Evolutionary conservation across 1,140 invertebrate species (phyloP).

Genomic region (Phenacoccus solenopsis): DNA sequence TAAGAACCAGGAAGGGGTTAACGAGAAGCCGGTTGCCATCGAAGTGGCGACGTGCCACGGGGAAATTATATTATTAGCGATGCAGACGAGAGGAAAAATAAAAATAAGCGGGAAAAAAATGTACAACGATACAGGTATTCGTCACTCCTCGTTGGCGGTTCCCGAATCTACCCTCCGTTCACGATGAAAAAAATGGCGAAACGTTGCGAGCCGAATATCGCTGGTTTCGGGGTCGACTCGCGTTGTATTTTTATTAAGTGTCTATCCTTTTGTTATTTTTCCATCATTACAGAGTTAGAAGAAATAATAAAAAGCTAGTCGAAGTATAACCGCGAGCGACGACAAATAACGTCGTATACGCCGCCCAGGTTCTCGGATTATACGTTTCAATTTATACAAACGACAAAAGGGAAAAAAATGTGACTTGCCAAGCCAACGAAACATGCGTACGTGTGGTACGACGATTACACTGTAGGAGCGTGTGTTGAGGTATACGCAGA

Average conservation of each 20-base stretch:
- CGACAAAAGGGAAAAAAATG: not conserved
- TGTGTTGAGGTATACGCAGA: too few relatives aligned
- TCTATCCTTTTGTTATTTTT: conserved; percentile 3
- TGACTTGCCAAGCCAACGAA: not conserved
- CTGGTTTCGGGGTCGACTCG: not conserved
- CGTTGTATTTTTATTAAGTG: not conserved
- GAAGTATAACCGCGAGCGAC: not conserved
- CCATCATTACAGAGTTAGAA: not conserved
- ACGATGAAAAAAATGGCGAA: not conserved
- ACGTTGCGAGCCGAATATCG: not conserved
- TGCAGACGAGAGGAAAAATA: not conserved
- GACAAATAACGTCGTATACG: not conserved
- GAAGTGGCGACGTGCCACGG: not conserved
- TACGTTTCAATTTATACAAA: not conserved
- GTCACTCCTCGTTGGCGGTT: too few relatives aligned
- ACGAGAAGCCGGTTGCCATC: too few relatives aligned
- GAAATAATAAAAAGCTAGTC: not conserved
- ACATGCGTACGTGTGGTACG: too few relatives aligned
- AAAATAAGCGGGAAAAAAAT: not conserved
- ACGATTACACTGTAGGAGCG: too few relatives aligned
- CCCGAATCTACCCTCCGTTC: not conserved
- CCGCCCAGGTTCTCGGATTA: not conserved
- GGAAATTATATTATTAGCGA: not conserved
- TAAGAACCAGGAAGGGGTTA: not conserved
- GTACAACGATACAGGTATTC: not conserved